A percentile compares a stretch with the other conserved stretches of the same genome.
Conservation (phyloP, 2,888 invertebrate species). For the Drosophila subsilvestris region DNA sequence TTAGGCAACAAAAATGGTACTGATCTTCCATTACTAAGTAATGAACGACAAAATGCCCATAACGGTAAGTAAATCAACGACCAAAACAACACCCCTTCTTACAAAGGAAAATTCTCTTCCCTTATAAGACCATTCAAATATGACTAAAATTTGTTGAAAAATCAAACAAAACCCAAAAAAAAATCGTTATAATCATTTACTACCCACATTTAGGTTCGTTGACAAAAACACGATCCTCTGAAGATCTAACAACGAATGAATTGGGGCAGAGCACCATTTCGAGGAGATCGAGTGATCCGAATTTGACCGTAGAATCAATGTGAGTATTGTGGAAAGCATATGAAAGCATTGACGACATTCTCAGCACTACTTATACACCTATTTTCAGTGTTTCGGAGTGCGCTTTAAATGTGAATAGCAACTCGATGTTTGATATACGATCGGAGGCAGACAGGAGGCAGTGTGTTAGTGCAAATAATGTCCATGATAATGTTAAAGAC, state of each 20-base stretch:
- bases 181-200: neutral
- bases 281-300: constrained; percentile 94
- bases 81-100: neutral
- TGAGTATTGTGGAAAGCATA: constrained; percentile 66
- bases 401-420: constrained; percentile 79
- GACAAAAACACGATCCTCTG: constrained; percentile 94
- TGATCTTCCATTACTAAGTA: constrained; percentile 82
- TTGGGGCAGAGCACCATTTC: constrained; percentile 85
- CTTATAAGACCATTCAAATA: neutral
- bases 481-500: constrained; percentile 51
- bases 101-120: too few species aligned
- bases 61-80: constrained; percentile 62
- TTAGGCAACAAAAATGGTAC: constrained; percentile 84
- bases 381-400: constrained; percentile 76
- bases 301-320: constrained; percentile 90
- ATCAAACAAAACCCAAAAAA: neutral
- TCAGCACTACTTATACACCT: neutral
- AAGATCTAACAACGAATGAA: constrained; percentile 90
- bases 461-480: constrained; percentile 21
- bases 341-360: neutral
- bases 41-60: constrained; percentile 76
- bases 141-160: neutral
- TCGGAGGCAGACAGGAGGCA: constrained; percentile 65
- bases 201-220: constrained; percentile 86
- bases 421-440: constrained; percentile 81